Percentiles rank a stretch among this genome's conserved stretches.
Evolutionary conservation across 2,797 vertebrate genomes (phyloP).

Genomic region (Apogon hyalosoma): DNA sequence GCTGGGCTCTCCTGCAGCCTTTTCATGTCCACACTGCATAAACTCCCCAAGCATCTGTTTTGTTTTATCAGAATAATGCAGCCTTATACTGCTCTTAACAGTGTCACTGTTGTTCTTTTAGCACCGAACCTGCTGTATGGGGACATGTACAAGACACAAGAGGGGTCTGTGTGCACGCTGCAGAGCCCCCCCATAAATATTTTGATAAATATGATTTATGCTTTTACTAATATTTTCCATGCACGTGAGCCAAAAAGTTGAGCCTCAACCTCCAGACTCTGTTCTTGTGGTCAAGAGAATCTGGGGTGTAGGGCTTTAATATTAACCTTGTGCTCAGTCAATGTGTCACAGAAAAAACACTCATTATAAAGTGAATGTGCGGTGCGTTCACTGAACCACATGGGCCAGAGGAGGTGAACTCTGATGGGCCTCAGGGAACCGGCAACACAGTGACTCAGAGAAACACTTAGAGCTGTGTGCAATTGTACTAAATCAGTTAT

Average conservation of each 20-base stretch:
- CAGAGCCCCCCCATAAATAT: conserved; percentile 66
- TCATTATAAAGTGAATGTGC: conserved; percentile 40
- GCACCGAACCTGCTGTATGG: conserved; percentile 26
- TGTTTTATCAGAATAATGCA: conserved; percentile 76
- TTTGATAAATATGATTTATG: conserved; percentile 81
- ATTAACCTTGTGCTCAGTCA: conserved; percentile 61
- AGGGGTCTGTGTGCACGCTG: conserved; percentile 40
- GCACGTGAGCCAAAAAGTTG: conserved; percentile 68
- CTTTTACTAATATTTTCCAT: conserved; percentile 83
- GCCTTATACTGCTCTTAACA: conserved; percentile 60
- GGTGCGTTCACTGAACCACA: conserved; percentile 41
- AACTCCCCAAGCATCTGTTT: conserved; percentile 75
- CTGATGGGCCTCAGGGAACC: conserved; percentile 20
- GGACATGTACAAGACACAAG: conserved; percentile 53
- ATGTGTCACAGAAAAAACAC: conserved; percentile 59
- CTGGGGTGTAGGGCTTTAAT: conserved; percentile 68
- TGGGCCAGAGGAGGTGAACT: conserved; percentile 38
- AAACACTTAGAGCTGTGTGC: conserved; percentile 24
- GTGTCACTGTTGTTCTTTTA: conserved; percentile 48
- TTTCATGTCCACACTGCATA: conserved; percentile 39
- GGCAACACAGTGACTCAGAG: conserved; percentile 32
- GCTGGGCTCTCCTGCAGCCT: conserved; percentile 28
- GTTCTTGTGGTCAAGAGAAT: conserved; percentile 71
- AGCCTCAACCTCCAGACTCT: conserved; percentile 36
- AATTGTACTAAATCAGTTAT: conserved; percentile 42